Evolutionary conservation across 1,140 invertebrate genomes (phyloP).

Genomic region (Nasonia longicornis): DNA sequence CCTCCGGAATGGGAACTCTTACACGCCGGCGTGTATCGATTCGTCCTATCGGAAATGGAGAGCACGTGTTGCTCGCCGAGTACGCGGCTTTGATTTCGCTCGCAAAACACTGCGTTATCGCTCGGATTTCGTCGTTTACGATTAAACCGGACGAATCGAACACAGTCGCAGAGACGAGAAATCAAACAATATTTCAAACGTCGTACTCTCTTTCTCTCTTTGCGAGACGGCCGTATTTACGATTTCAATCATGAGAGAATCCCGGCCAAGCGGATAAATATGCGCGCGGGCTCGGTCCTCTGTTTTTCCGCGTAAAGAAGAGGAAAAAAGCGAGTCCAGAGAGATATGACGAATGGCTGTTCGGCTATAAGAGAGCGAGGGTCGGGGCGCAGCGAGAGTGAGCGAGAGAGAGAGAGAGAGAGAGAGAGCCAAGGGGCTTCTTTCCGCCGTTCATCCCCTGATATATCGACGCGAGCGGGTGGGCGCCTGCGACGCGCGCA

Average conservation of each 20-base stretch:
- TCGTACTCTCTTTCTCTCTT: background rate
- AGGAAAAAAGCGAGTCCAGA: background rate
- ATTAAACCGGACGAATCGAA: too few relatives aligned
- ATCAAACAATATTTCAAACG: background rate
- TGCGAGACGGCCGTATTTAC: background rate
- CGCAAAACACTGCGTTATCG: too few relatives aligned
- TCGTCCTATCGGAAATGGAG: conserved; percentile 35
- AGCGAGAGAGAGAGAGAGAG: background rate
- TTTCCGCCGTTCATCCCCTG: conserved; percentile 63
- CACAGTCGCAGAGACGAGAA: background rate
- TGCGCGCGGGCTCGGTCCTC: background rate
- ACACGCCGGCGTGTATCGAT: conserved; percentile 56
- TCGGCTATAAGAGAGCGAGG: background rate
- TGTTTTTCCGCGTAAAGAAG: conserved; percentile 10
- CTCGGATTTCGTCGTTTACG: too few relatives aligned
- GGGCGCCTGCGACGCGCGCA: conserved; percentile 50
- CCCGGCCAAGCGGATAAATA: conserved; percentile 14
- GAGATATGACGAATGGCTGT: conserved; percentile 35
- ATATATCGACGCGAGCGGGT: conserved; percentile 63
- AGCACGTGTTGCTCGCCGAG: background rate
- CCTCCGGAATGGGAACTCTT: conserved; percentile 52
- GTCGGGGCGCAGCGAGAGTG: background rate
- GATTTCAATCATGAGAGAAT: conserved; percentile 28
- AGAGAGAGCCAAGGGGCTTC: conserved; percentile 24
- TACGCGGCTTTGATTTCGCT: background rate